Evolutionary conservation across 2,888 invertebrate species (phyloP), one percentile per base, ranked within the genome.

Genomic region (Nomada fabriciana): DNA sequence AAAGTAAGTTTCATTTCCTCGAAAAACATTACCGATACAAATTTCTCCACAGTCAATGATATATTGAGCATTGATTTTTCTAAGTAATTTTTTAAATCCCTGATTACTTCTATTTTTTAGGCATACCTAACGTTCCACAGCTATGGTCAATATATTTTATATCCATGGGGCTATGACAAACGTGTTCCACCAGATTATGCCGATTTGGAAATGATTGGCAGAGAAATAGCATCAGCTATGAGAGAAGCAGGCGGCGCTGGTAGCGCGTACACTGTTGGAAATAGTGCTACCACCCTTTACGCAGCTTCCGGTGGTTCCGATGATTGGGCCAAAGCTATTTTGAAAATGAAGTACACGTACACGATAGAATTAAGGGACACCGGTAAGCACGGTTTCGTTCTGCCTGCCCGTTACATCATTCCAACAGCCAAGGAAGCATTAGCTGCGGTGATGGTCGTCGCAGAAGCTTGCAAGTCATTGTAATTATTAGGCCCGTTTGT

Each of bases 301-400:
- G 96, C 98, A 0, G 97, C 97, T 2, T 94, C 97, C 47, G 98
- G 98, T 1, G 97, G 97, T 18, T 97, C 97, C 0, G 97, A 98
- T 90, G 98, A 98, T 93, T 98, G 98, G 98, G 98, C 98, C 10
- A 98, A 98, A 94, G 97, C 97, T 0, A 94, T 95, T 57, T 96
- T 96, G 11, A 96, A 96, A 55, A 96, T 98, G 84, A 98, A 98
- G 92, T 98, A 98, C 92, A 94, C 98, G 1, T 98, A 97, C 94
- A 98, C 98, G 0, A 95, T 98, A 76, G 98, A 99, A 94, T 95
- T 98, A 72, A 95, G 98, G 71, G 98, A 98, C 93, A 96, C 95
- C 0, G 98, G 98, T 0, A 95, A 95, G 75, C 96, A 96, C 91
- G 98, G 98, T 2, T 99, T 98, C 92, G 94, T 98, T n/a, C 93